phyloP scores from a whole-genome alignment of 1,140 invertebrate species.

The Brachionus asplanchnoidis region DNA sequence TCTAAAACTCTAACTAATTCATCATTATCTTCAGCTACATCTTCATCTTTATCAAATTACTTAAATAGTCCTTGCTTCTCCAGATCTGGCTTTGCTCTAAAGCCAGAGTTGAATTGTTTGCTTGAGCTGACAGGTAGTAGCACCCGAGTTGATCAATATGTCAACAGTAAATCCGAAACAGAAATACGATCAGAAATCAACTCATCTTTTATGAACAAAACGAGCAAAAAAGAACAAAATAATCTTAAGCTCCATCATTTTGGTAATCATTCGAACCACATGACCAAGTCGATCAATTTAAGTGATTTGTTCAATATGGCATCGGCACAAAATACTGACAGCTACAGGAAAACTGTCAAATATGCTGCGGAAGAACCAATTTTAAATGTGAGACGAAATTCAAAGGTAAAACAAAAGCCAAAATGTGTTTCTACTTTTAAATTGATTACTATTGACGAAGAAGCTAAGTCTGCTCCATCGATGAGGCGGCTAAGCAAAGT shows the following conservation, averaged over 20 bases:
- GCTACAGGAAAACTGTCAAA: slow-evolving; percentile 20
- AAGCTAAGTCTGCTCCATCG: neutral
- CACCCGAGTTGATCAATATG: neutral
- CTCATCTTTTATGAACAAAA: neutral
- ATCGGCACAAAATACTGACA: slow-evolving; percentile 19
- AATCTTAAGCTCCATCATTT: neutral
- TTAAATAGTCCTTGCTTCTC: neutral
- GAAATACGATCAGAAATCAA: neutral
- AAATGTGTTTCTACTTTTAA: slow-evolving; percentile 14
- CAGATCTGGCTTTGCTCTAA: neutral
- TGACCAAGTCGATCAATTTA: neutral
- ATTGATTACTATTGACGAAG: slow-evolving; percentile 21
- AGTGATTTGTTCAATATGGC: slow-evolving; percentile 12
- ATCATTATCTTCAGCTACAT: neutral
- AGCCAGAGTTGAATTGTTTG: slow-evolving; percentile 19
- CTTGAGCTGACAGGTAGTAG: slow-evolving; percentile 2
- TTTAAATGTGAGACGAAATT: neutral
- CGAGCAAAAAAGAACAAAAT: neutral
- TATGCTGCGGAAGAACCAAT: neutral
- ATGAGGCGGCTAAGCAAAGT: neutral
- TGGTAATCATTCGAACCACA: neutral
- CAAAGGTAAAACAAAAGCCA: neutral
- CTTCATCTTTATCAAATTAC: slow-evolving; percentile 9
- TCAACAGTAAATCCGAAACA: slow-evolving; percentile 15
- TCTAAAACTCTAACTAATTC: neutral